Evolutionary conservation across 2,888 invertebrate genomes (phyloP).

Genomic region (Aelia acuminata): DNA sequence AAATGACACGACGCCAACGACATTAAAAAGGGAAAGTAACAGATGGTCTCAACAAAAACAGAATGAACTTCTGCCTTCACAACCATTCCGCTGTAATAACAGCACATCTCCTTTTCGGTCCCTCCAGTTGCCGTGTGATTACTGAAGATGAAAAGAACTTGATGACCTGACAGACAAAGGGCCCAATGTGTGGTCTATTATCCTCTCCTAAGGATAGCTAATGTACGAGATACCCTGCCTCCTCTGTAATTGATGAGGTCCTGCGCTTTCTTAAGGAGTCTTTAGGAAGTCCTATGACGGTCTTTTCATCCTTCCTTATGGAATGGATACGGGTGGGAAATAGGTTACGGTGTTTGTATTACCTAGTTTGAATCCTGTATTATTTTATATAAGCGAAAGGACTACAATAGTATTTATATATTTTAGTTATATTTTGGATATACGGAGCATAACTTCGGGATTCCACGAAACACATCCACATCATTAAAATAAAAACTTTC

Average conservation of each 20-base stretch:
- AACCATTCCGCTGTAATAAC: background rate
- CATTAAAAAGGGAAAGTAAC: background rate
- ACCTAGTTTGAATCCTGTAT: background rate
- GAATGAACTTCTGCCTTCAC: background rate
- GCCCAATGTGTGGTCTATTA: conserved; percentile 23
- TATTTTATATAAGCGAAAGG: too few relatives aligned
- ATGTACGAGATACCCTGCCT: background rate
- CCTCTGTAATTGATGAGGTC: conserved; percentile 33
- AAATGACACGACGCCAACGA: background rate
- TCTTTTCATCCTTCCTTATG: background rate
- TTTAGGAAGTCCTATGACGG: conserved; percentile 27
- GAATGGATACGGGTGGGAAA: background rate
- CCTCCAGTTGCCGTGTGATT: background rate
- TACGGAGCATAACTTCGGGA: too few relatives aligned
- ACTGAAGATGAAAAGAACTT: conserved; percentile 10
- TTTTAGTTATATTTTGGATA: too few relatives aligned
- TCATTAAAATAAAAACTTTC: too few relatives aligned
- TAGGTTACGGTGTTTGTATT: background rate
- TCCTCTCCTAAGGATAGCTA: background rate
- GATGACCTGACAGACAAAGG: conserved; percentile 10
- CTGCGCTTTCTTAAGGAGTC: background rate
- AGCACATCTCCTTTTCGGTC: background rate
- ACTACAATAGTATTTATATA: too few relatives aligned
- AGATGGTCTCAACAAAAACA: background rate
- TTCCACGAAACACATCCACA: too few relatives aligned